Percentiles rank a stretch among this genome's conserved stretches.
These are phyloP conservation scores for Hypothenemus hampei DNA, from an alignment of 1,140 invertebrate genomes.

Conservation along the genomic window DNA sequence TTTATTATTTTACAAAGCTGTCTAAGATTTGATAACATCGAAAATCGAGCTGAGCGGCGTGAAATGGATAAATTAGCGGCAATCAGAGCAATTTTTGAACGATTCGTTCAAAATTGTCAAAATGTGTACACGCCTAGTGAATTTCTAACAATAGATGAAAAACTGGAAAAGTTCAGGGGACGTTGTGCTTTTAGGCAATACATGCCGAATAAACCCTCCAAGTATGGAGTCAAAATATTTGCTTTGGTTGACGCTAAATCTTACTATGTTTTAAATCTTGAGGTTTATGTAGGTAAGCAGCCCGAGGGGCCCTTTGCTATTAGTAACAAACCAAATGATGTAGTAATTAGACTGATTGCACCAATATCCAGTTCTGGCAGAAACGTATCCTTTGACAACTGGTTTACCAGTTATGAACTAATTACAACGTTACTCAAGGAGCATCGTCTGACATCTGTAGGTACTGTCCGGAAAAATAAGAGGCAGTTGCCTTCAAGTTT, in stretches of 20 bases:
- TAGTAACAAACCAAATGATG: slow-evolving; percentile 6
- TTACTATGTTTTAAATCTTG: slow-evolving; percentile 14
- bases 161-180: slow-evolving; percentile 10
- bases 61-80: slow-evolving; percentile 3
- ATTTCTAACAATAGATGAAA: slow-evolving; percentile 14
- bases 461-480: slow-evolving; percentile 41
- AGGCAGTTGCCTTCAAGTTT: slow-evolving; percentile 35
- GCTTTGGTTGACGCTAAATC: slow-evolving; percentile 15
- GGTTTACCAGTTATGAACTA: slow-evolving; percentile 38
- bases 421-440: slow-evolving; percentile 28
- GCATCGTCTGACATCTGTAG: slow-evolving; percentile 35
- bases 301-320: slow-evolving; percentile 1
- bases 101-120: neutral
- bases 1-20: slow-evolving; percentile 24
- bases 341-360: slow-evolving; percentile 9
- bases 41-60: slow-evolving; percentile 5
- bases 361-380: slow-evolving; percentile 37
- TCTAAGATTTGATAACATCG: slow-evolving; percentile 11
- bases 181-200: slow-evolving; percentile 35
- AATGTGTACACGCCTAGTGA: neutral
- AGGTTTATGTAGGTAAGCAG: slow-evolving; percentile 17
- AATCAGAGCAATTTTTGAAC: slow-evolving; percentile 3
- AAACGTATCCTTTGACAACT: slow-evolving; percentile 44
- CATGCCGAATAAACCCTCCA: slow-evolving; percentile 38
- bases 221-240: slow-evolving; percentile 24